Conservation (phyloP, 2,888 invertebrate genomes). For the Agrotis clavis region DNA sequence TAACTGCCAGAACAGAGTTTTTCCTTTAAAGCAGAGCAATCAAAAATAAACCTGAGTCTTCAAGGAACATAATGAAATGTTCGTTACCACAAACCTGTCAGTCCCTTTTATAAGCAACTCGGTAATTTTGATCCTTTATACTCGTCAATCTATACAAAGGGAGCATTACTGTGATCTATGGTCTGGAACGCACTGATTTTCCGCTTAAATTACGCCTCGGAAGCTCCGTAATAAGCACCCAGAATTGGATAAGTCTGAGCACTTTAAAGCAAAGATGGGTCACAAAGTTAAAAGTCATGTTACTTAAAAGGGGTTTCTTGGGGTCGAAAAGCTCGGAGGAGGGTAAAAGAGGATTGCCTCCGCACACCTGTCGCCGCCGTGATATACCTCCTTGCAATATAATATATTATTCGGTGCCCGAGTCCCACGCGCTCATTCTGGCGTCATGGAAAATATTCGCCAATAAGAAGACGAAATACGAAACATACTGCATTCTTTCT, state of each 20-base stretch:
- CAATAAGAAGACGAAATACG: slow-evolving; percentile 51
- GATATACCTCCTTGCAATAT: slow-evolving; percentile 76
- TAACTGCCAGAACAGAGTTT: neutral
- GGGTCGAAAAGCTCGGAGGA: slow-evolving; percentile 84
- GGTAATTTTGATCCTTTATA: slow-evolving; percentile 48
- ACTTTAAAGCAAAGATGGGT: slow-evolving; percentile 89
- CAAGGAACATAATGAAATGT: slow-evolving; percentile 44
- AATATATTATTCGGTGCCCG: slow-evolving; percentile 72
- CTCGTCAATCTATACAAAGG: slow-evolving; percentile 56
- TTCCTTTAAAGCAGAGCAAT: slow-evolving; percentile 5
- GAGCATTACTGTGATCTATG: slow-evolving; percentile 60
- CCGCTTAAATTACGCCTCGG: slow-evolving; percentile 68
- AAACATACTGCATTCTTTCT: slow-evolving; percentile 44
- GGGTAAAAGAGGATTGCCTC: slow-evolving; percentile 86
- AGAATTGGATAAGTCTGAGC: slow-evolving; percentile 83
- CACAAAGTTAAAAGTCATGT: slow-evolving; percentile 91
- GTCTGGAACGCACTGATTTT: slow-evolving; percentile 65
- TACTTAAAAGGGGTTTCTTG: slow-evolving; percentile 89
- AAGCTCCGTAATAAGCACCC: slow-evolving; percentile 74
- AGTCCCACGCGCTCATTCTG: slow-evolving; percentile 58
- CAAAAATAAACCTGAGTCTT: slow-evolving; percentile 25
- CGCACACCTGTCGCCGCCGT: slow-evolving; percentile 84
- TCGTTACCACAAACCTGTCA: slow-evolving; percentile 44
- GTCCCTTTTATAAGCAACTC: slow-evolving; percentile 39
- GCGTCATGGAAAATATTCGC: slow-evolving; percentile 56